A percentile compares a stretch with the other conserved stretches of the same genome.
These are phyloP conservation scores for Andrena minutula DNA, from an alignment of 2,888 invertebrate genomes.

Conservation along the genomic window DNA sequence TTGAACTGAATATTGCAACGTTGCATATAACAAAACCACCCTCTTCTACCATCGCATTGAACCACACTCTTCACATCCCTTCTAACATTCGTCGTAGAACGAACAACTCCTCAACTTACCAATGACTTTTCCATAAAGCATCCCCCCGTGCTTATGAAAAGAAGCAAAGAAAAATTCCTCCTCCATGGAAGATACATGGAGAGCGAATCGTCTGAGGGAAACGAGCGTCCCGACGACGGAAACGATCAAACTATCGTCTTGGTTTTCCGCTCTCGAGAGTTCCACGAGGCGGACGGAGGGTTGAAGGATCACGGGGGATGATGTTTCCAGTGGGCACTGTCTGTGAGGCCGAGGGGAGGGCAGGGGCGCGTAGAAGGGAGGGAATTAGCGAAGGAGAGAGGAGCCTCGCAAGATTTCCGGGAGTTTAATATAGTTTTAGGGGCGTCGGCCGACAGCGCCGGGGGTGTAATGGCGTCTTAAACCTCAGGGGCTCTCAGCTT, in stretches of 20 bases:
- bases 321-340: slow-evolving; percentile 44
- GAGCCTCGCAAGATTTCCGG: slow-evolving; percentile 83
- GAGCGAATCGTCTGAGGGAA: slow-evolving; percentile 27
- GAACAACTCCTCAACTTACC: neutral
- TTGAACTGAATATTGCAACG: neutral
- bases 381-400: slow-evolving; percentile 71
- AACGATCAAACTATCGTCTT: slow-evolving; percentile 82
- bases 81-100: neutral
- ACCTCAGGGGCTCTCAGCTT: slow-evolving; percentile 82
- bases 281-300: slow-evolving; percentile 40
- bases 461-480: slow-evolving; percentile 85
- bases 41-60: neutral
- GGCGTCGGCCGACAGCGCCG: slow-evolving; percentile 80
- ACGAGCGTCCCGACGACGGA: slow-evolving; percentile 62
- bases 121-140: slow-evolving; percentile 9
- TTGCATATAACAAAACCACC: neutral
- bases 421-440: slow-evolving; percentile 85
- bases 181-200: neutral
- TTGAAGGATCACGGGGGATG: slow-evolving; percentile 50
- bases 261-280: slow-evolving; percentile 72
- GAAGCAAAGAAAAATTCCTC: slow-evolving; percentile 8
- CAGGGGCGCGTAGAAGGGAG: slow-evolving; percentile 60
- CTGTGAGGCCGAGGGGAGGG: slow-evolving; percentile 12
- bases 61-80: neutral
- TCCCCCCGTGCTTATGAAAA: too few relatives aligned